Conservation (phyloP, 2,113 vertebrate genomes). For the Notothenia coriiceps region DNA sequence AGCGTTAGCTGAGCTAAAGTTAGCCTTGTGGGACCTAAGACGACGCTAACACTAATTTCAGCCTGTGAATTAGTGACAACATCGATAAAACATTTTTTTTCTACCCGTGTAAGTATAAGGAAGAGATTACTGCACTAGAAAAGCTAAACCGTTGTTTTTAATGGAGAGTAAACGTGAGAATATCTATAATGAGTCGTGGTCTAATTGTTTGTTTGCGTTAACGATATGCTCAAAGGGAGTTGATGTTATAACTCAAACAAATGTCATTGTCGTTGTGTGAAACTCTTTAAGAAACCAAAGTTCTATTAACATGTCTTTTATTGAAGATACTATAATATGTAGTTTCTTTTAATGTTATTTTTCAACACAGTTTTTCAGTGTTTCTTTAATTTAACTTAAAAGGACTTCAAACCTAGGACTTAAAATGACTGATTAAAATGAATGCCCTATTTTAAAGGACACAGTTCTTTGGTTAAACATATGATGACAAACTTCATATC, state of each 20-base stretch:
- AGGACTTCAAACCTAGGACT: neutral
- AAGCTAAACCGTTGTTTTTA: neutral
- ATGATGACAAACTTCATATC: neutral
- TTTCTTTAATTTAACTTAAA: too few relatives aligned
- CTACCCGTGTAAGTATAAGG: neutral
- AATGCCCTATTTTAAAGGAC: neutral
- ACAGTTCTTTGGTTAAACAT: neutral
- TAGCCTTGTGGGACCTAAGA: slow-evolving; percentile 30
- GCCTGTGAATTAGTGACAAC: neutral
- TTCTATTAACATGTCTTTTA: neutral
- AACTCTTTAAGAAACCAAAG: neutral
- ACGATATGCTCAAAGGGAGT: neutral
- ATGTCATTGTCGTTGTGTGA: neutral
- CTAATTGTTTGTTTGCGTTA: neutral
- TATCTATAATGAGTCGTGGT: neutral
- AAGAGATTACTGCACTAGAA: neutral
- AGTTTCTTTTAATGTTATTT: too few relatives aligned
- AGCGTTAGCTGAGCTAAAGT: slow-evolving; percentile 59
- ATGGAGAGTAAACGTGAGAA: neutral
- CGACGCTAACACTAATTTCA: neutral
- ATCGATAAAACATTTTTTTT: neutral
- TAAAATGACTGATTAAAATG: neutral
- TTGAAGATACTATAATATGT: neutral
- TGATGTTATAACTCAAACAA: neutral
- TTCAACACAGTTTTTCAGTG: neutral